Percentiles rank a stretch among this genome's conserved stretches.
Conservation (phyloP, 2,888 invertebrate genomes). For the Mechanitis mazaeus region DNA sequence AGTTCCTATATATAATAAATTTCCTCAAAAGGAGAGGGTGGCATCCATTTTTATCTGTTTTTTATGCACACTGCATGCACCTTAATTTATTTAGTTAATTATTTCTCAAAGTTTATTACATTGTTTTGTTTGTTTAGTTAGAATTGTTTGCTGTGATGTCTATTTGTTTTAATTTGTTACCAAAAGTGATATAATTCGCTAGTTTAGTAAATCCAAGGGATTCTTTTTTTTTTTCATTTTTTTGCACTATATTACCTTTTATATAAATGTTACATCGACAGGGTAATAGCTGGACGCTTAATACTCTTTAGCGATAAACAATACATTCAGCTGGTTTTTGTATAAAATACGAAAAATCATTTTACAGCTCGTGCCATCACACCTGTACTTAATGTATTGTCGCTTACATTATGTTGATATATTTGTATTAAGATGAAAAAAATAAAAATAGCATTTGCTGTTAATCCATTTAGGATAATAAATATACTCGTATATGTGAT, state of each 20-base stretch:
- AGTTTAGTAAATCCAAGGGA: conserved; percentile 26
- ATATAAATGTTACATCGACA: conserved; percentile 26
- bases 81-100: conserved; percentile 11
- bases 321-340: conserved; percentile 2
- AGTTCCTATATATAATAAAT: conserved; percentile 24
- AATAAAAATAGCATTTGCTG: conserved; percentile 15
- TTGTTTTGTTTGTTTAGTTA: conserved; percentile 26
- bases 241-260: conserved; percentile 6
- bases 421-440: conserved; percentile 6
- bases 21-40: neutral
- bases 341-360: conserved; percentile 5
- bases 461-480: conserved; percentile 49
- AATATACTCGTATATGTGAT: conserved; percentile 72
- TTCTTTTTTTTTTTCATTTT: conserved; percentile 19
- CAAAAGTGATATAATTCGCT: conserved; percentile 32
- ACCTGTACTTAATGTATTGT: conserved; percentile 22
- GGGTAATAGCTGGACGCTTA: conserved; percentile 26
- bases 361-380: conserved; percentile 23
- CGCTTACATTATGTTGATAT: conserved; percentile 4
- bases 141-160: conserved; percentile 37
- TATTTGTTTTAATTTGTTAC: conserved; percentile 29
- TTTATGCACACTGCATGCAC: conserved; percentile 9
- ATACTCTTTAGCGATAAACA: conserved; percentile 14
- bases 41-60: conserved; percentile 2
- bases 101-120: conserved; percentile 24